Evolutionary conservation across 1,140 invertebrate species (phyloP), one percentile per base, ranked within the genome.

Genomic region (Atopsyche davidsoni): DNA sequence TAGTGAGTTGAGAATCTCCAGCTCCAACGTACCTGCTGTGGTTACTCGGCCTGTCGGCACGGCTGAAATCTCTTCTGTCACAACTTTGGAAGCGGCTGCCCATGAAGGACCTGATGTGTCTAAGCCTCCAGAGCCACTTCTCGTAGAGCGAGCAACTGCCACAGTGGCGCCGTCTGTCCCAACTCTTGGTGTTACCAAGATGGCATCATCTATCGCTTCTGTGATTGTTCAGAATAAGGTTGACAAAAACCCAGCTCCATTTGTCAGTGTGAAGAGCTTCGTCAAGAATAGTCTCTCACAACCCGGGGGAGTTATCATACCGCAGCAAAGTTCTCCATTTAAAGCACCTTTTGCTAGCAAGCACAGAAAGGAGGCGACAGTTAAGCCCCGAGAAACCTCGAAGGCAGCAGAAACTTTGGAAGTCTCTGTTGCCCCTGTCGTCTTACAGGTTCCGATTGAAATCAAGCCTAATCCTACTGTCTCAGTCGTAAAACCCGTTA

Each of bases 1-100:
- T 0, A 72, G 71, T 58, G 72, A 74, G 57, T 64, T 74, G 18
- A 74, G 70, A 61, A 70, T 74, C 34, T n/a, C n/a, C n/a, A 45
- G 10, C 31, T 55, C 44, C 13, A 70, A 72, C 45, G 69, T 66
- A 21, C 67, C 69, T 64, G 3, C 3, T 3, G 14, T n/a, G 18
- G 19, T 24, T 22, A 22, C 22, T 36, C 23, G 21, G 9, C 3
- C 36, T 3, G 18, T 17, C 1, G 36, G 13, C 32, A 24, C 28
- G 6, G 4, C 6, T 11, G n/a, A 46, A 48, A 25, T n/a, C 25
- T n/a, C n/a, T n/a, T n/a, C 46, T 10, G 62, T 59, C 45, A 55
- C 59, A 44, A 50, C 53, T 2, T 31, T 56, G 13, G 67, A 68
- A 47, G 49, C 24, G 3, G 21, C n/a, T n/a, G n/a, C n/a, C n/a